Evolutionary conservation across 2,797 vertebrate genomes (phyloP).

Genomic region (Sebastes minor): DNA sequence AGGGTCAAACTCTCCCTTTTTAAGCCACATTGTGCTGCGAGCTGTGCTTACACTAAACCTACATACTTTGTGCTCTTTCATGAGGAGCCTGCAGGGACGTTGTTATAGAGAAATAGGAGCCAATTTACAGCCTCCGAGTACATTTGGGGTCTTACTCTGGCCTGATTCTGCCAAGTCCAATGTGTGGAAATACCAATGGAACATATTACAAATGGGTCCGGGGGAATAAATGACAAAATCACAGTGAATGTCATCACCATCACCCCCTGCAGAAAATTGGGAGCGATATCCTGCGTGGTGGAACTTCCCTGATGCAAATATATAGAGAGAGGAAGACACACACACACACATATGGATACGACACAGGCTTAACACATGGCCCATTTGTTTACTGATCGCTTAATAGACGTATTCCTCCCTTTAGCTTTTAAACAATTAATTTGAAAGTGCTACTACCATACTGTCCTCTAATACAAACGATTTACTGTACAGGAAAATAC

Average conservation of each 20-base stretch:
- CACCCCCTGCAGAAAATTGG: slow-evolving; percentile 22
- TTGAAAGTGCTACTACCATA: not conserved
- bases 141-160: slow-evolving; percentile 59
- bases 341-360: not conserved
- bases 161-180: slow-evolving; percentile 76
- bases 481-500: not conserved
- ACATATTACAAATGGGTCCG: slow-evolving; percentile 57
- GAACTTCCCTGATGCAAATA: not conserved
- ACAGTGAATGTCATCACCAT: slow-evolving; percentile 28
- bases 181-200: slow-evolving; percentile 56
- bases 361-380: not conserved
- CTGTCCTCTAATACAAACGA: not conserved
- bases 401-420: not conserved
- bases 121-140: slow-evolving; percentile 57
- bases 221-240: slow-evolving; percentile 50
- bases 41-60: slow-evolving; percentile 38
- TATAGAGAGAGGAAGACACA: not conserved
- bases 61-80: slow-evolving; percentile 40
- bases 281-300: not conserved
- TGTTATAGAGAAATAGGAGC: slow-evolving; percentile 59
- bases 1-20: not conserved
- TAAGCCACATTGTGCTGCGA: slow-evolving; percentile 22
- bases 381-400: not conserved
- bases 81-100: slow-evolving; percentile 48
- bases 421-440: not conserved